Evolutionary conservation across 53 echinoderm and acorn worm species (phyloP).

Genomic region (Echinometra lucunter): DNA sequence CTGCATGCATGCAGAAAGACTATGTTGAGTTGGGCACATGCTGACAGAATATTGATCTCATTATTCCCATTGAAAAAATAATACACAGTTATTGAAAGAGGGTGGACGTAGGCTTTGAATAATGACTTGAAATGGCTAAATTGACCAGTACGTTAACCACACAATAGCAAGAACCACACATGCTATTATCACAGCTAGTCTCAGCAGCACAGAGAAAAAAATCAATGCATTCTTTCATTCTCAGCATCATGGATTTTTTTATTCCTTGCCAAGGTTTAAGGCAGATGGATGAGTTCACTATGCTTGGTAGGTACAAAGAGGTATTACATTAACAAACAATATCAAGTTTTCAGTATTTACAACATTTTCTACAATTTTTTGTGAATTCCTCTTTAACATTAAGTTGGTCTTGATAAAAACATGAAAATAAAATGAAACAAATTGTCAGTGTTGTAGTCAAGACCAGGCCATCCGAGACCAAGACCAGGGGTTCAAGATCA

Average conservation of each 20-base stretch:
- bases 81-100: not conserved
- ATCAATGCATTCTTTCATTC: slow-evolving; percentile 33
- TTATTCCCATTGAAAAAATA: not conserved
- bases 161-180: slow-evolving; percentile 39
- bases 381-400: too few relatives aligned
- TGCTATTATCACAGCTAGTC: slow-evolving; percentile 20
- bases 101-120: slow-evolving; percentile 21
- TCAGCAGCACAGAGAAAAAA: slow-evolving; percentile 31
- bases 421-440: too few relatives aligned
- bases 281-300: not conserved
- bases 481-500: too few relatives aligned
- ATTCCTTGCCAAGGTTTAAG: slow-evolving; percentile 1
- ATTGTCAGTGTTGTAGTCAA: too few relatives aligned
- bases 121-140: slow-evolving; percentile 11
- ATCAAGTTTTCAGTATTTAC: not conserved
- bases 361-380: too few relatives aligned
- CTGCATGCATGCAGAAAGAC: not conserved
- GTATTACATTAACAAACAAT: too few relatives aligned
- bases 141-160: slow-evolving; percentile 19
- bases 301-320: not conserved
- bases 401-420: too few relatives aligned
- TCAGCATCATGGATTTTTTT: slow-evolving; percentile 2
- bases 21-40: not conserved
- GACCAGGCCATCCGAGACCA: too few relatives aligned
- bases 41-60: not conserved